These are phyloP conservation scores for Nemotelus pantherinus DNA, from an alignment of 2,888 invertebrate genomes.

Conservation along the genomic window DNA sequence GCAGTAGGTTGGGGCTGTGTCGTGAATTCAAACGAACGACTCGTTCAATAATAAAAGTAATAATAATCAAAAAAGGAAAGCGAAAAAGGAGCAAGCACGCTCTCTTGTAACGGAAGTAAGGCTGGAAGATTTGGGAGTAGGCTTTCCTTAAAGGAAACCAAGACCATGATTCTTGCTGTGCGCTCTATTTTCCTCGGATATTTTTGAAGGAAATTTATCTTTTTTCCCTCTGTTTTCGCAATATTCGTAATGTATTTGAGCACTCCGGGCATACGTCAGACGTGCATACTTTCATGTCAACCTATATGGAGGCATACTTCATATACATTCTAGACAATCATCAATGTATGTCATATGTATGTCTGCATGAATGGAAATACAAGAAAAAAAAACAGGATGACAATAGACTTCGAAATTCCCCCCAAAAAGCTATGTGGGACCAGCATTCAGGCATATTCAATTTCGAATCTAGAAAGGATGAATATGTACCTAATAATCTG, in stretches of 20 bases:
- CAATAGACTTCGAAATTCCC: constrained; percentile 9
- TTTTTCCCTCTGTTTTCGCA: constrained; percentile 13
- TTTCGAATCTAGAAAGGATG: constrained; percentile 27
- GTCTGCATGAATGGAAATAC: background rate
- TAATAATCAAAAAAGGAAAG: constrained; percentile 30
- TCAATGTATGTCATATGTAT: background rate
- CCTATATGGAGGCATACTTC: no score
- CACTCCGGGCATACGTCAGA: background rate
- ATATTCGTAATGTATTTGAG: constrained; percentile 12
- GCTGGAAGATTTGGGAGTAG: constrained; percentile 16
- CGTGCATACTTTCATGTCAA: background rate
- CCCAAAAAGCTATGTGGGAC: background rate
- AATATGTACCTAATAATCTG: constrained; percentile 40
- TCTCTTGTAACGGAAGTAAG: constrained; percentile 23
- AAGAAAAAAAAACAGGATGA: background rate
- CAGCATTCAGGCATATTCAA: constrained; percentile 12
- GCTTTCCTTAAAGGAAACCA: constrained; percentile 33
- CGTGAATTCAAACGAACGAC: constrained; percentile 37
- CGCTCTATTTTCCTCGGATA: constrained; percentile 9
- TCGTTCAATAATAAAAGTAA: constrained; percentile 40
- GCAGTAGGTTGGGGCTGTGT: background rate
- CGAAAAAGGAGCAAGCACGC: constrained; percentile 19
- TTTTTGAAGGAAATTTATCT: constrained; percentile 35
- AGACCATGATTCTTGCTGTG: constrained; percentile 26
- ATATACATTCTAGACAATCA: no score